A percentile compares a stretch with the other conserved stretches of the same genome.
Evolutionary conservation across 1,140 invertebrate genomes (phyloP).

Genomic region (Heliothis subflexa): DNA sequence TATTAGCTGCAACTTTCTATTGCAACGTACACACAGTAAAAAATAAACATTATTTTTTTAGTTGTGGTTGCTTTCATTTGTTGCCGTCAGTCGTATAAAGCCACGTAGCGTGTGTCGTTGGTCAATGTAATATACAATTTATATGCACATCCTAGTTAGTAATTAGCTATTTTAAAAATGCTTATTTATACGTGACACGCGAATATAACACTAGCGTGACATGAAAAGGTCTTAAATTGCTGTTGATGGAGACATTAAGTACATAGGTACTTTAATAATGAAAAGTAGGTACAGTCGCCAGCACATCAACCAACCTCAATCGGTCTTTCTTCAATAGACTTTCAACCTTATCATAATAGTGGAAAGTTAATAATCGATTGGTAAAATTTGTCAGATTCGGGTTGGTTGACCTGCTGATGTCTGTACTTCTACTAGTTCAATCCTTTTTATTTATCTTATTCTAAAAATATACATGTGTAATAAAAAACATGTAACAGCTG

Average conservation of each 20-base stretch:
- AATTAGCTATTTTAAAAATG: constrained; percentile 17
- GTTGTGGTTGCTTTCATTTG: not conserved
- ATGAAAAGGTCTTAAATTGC: not conserved
- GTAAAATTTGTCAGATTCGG: no score
- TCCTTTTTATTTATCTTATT: no score
- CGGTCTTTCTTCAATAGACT: no score
- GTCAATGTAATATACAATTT: constrained; percentile 23
- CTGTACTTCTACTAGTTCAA: no score
- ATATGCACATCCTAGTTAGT: constrained; percentile 22
- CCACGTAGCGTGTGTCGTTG: constrained; percentile 11
- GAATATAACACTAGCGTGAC: not conserved
- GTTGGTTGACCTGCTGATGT: not conserved
- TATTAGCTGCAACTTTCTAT: constrained; percentile 13
- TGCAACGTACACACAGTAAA: constrained; percentile 10
- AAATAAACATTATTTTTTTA: not conserved
- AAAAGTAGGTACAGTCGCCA: not conserved
- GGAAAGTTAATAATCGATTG: no score
- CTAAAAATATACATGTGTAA: no score
- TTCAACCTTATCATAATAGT: no score
- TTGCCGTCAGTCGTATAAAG: constrained; percentile 16
- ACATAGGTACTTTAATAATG: no score
- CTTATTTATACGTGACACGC: constrained; percentile 1
- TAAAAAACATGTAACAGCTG: no score
- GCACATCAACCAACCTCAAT: no score
- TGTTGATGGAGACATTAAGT: no score